Evolutionary conservation across 2,888 invertebrate genomes (phyloP).

Genomic region (Drosophila formosana): DNA sequence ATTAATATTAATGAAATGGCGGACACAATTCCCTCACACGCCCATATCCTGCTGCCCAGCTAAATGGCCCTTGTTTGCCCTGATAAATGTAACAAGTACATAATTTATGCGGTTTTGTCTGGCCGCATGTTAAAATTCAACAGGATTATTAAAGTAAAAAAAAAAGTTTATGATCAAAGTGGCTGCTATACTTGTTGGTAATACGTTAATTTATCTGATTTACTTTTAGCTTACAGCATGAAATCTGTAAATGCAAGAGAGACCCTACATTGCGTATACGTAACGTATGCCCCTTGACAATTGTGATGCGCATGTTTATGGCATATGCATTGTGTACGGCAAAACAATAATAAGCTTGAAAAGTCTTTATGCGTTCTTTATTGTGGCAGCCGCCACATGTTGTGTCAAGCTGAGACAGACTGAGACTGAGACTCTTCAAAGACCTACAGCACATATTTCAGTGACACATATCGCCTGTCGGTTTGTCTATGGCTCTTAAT

Average conservation of each 20-base stretch:
- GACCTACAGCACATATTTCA: slow-evolving; percentile 61
- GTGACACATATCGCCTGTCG: slow-evolving; percentile 67
- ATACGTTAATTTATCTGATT: slow-evolving; percentile 67
- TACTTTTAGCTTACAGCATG: slow-evolving; percentile 60
- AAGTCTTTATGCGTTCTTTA: slow-evolving; percentile 44
- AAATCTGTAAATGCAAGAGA: slow-evolving; percentile 24
- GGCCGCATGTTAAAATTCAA: slow-evolving; percentile 13
- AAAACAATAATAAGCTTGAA: slow-evolving; percentile 49
- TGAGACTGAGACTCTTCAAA: slow-evolving; percentile 40
- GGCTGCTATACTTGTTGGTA: slow-evolving; percentile 37
- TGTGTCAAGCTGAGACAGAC: slow-evolving; percentile 14
- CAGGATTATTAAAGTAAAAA: too few relatives aligned
- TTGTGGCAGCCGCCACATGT: slow-evolving; percentile 36
- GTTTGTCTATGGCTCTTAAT: slow-evolving; percentile 62
- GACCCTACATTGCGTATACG: slow-evolving; percentile 50
- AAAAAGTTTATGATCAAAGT: slow-evolving; percentile 26
- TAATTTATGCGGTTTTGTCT: slow-evolving; percentile 31
- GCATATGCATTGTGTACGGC: slow-evolving; percentile 40
- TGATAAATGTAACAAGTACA: slow-evolving; percentile 27
- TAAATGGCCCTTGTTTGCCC: slow-evolving; percentile 21
- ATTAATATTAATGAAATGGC: slow-evolving; percentile 79
- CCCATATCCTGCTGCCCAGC: neutral
- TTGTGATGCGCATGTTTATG: slow-evolving; percentile 35
- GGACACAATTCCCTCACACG: slow-evolving; percentile 9
- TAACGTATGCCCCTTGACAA: slow-evolving; percentile 30